Evolutionary conservation across 2,888 invertebrate species (phyloP).

Genomic region (Antheraea assamensis): DNA sequence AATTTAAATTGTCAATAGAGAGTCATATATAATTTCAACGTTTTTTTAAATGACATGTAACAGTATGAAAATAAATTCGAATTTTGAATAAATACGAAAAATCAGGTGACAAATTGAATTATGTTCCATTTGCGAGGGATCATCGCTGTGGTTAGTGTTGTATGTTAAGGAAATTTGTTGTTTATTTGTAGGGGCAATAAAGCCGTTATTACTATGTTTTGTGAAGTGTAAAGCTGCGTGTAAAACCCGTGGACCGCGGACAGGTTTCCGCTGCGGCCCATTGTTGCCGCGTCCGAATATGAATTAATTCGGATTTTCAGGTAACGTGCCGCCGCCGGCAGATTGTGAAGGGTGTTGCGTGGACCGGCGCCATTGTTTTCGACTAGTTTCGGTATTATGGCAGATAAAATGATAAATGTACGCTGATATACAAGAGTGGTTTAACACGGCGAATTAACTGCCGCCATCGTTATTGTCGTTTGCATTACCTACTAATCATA

Average conservation of each 20-base stretch:
- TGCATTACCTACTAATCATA: background rate
- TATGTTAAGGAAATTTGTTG: conserved; percentile 35
- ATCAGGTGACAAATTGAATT: conserved; percentile 73
- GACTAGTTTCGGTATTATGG: conserved; percentile 29
- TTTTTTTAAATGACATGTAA: conserved; percentile 28
- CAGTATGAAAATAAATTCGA: conserved; percentile 38
- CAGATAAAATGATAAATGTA: conserved; percentile 21
- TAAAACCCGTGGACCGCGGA: conserved; percentile 65
- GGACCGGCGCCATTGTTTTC: conserved; percentile 37
- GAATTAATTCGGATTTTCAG: conserved; percentile 70
- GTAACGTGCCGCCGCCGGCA: conserved; percentile 51
- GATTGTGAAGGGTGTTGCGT: conserved; percentile 46
- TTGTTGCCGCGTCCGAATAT: conserved; percentile 65
- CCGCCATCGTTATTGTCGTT: background rate
- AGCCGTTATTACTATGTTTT: conserved; percentile 34
- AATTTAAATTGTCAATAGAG: background rate
- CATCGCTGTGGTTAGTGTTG: conserved; percentile 53
- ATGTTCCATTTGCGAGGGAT: conserved; percentile 67
- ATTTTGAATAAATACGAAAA: conserved; percentile 40
- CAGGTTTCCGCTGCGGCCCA: conserved; percentile 65
- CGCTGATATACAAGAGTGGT: background rate
- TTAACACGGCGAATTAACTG: background rate
- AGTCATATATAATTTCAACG: background rate
- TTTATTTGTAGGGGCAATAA: conserved; percentile 32
- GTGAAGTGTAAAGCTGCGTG: conserved; percentile 53